Evolutionary conservation across 2,797 vertebrate species (phyloP).

Genomic region (Gadopsis marmoratus): DNA sequence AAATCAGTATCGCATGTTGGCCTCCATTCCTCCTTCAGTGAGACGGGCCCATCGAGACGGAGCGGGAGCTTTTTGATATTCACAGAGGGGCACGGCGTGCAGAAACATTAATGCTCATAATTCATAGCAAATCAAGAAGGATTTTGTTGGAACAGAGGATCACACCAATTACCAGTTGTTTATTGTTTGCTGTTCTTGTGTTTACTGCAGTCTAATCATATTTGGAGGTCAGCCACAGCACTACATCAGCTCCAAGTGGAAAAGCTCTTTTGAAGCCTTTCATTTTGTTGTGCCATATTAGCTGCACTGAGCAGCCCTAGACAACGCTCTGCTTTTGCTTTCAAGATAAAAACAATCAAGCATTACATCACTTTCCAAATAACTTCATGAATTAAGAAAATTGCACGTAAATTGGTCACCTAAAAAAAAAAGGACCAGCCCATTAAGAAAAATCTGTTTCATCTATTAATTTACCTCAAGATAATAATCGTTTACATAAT

Average conservation of each 20-base stretch:
- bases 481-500: conserved; percentile 83
- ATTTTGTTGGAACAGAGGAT: conserved; percentile 77
- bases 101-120: conserved; percentile 71
- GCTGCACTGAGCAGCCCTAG: conserved; percentile 76
- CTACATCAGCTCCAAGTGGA: conserved; percentile 81
- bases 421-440: conserved; percentile 69
- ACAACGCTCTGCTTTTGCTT: conserved; percentile 80
- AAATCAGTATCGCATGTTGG: conserved; percentile 57
- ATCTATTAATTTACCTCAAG: conserved; percentile 82
- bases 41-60: conserved; percentile 74
- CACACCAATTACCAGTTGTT: conserved; percentile 81
- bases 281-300: conserved; percentile 84
- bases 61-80: conserved; percentile 73
- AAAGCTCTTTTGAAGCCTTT: conserved; percentile 83
- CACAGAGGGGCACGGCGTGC: conserved; percentile 64
- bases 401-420: conserved; percentile 83
- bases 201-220: conserved; percentile 80
- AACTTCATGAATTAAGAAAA: conserved; percentile 83
- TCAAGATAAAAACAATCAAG: conserved; percentile 85
- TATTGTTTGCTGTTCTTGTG: conserved; percentile 80
- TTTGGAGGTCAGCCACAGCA: conserved; percentile 81
- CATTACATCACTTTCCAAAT: conserved; percentile 85
- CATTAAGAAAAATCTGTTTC: conserved; percentile 83
- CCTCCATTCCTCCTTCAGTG: conserved; percentile 71
- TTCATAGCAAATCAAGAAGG: conserved; percentile 78